Evolutionary conservation across 2,797 vertebrate genomes (phyloP).

Genomic region (Dallia pectoralis): DNA sequence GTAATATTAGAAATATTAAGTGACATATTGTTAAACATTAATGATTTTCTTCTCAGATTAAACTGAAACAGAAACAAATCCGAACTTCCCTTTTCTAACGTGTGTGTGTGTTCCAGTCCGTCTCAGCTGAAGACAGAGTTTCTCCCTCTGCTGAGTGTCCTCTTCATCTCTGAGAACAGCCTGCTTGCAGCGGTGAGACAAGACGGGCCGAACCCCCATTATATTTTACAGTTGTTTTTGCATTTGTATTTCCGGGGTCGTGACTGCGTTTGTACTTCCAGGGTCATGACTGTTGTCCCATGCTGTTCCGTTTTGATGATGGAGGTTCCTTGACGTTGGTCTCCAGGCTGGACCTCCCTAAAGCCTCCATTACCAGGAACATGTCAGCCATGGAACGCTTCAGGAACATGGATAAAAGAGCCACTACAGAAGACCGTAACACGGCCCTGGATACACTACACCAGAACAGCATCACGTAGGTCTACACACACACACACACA

Average conservation of each 20-base stretch:
- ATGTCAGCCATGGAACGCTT: slow-evolving; percentile 99
- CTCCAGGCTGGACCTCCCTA: slow-evolving; percentile 96
- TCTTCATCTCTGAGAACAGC: slow-evolving; percentile 95
- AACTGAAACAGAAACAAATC: too few relatives aligned
- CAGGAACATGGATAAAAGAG: slow-evolving; percentile 98
- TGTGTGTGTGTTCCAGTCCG: slow-evolving; percentile 78
- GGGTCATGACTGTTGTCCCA: slow-evolving; percentile 98
- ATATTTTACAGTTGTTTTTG: too few relatives aligned
- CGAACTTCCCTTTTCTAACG: too few relatives aligned
- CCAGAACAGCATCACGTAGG: slow-evolving; percentile 92
- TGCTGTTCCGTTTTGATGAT: slow-evolving; percentile 97
- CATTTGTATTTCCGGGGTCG: too few relatives aligned
- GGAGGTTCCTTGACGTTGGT: slow-evolving; percentile 87
- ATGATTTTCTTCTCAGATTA: too few relatives aligned
- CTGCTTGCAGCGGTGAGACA: slow-evolving; percentile 93
- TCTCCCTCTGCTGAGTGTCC: slow-evolving; percentile 94
- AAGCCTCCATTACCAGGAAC: slow-evolving; percentile 97
- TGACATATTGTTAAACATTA: too few relatives aligned
- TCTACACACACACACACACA: not conserved
- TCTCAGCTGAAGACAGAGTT: slow-evolving; percentile 96
- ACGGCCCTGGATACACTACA: slow-evolving; percentile 91
- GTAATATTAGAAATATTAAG: too few relatives aligned
- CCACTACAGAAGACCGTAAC: slow-evolving; percentile 95
- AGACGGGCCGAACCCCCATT: too few relatives aligned
- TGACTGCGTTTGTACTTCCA: slow-evolving; percentile 52